These are phyloP conservation scores for Paracentrotus lividus DNA, from an alignment of 53 echinoderm and acorn worm genomes.

Conservation along the genomic window DNA sequence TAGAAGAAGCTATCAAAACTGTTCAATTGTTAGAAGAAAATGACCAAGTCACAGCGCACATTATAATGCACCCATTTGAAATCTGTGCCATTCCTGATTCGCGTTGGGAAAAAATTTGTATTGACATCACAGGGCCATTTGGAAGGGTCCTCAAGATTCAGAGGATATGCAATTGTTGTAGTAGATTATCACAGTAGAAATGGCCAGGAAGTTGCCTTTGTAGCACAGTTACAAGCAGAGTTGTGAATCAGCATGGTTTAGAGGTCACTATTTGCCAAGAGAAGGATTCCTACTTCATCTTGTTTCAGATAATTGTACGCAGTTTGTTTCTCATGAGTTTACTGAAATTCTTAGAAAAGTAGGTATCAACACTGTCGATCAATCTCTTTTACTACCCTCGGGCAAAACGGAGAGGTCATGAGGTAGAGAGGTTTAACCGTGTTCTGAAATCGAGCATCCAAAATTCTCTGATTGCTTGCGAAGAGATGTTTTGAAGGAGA, in stretches of 20 bases:
- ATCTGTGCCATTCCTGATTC: not conserved
- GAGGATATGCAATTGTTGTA: not conserved
- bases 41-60: not conserved
- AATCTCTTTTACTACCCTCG: not conserved
- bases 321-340: not conserved
- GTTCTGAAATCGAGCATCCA: not conserved
- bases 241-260: not conserved
- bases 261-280: not conserved
- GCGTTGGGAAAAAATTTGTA: not conserved
- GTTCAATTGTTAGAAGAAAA: not conserved
- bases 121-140: slow-evolving; percentile 1
- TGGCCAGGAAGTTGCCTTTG: not conserved
- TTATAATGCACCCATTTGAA: not conserved
- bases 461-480: not conserved
- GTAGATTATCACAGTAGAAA: not conserved
- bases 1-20: slow-evolving; percentile 65
- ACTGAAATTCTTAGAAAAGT: not conserved
- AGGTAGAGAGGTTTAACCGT: not conserved
- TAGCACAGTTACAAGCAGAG: not conserved
- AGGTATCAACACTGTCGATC: not conserved
- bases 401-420: not conserved
- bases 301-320: not conserved
- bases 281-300: not conserved
- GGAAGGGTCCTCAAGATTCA: no score
- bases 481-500: not conserved